These are phyloP conservation scores for Gasterosteus aculeatus DNA, from an alignment of 2,113 vertebrate genomes.

Conservation along the genomic window DNA sequence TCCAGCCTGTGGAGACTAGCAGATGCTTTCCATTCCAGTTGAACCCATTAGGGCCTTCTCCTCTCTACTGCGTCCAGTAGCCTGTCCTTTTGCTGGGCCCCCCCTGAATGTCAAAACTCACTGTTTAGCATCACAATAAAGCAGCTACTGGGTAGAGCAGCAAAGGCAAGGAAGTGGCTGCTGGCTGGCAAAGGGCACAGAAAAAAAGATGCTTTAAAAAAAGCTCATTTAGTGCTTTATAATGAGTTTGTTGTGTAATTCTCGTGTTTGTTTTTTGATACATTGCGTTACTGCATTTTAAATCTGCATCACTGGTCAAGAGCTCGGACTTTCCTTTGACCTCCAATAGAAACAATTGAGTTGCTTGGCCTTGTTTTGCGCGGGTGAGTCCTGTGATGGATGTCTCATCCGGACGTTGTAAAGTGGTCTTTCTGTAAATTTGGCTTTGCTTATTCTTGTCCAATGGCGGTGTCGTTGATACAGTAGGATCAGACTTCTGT, in stretches of 20 bases:
- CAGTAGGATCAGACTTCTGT: neutral
- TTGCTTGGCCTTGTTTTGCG: neutral
- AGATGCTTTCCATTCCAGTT: slow-evolving; percentile 76
- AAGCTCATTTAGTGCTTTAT: slow-evolving; percentile 25
- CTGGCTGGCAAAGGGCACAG: slow-evolving; percentile 60
- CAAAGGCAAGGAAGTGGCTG: slow-evolving; percentile 56
- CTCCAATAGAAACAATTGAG: neutral
- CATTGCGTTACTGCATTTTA: slow-evolving; percentile 11
- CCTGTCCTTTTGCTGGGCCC: slow-evolving; percentile 65
- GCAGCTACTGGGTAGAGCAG: slow-evolving; percentile 46
- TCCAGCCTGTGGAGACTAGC: slow-evolving; percentile 72
- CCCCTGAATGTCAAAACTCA: slow-evolving; percentile 69
- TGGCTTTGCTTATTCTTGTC: neutral
- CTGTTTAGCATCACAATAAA: slow-evolving; percentile 74
- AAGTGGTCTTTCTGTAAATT: neutral
- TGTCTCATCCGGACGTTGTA: slow-evolving; percentile 2
- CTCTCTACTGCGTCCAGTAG: slow-evolving; percentile 56
- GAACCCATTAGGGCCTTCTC: slow-evolving; percentile 68
- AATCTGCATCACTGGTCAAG: neutral
- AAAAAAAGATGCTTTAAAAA: slow-evolving; percentile 54
- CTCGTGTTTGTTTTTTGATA: neutral
- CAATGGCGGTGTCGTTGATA: neutral
- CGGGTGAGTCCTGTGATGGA: neutral
- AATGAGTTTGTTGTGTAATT: neutral
- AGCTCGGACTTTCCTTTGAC: neutral